Base-by-base conservation (phyloP, 2,888 invertebrate genomes). In the Acanthosepion esculentum region DNA sequence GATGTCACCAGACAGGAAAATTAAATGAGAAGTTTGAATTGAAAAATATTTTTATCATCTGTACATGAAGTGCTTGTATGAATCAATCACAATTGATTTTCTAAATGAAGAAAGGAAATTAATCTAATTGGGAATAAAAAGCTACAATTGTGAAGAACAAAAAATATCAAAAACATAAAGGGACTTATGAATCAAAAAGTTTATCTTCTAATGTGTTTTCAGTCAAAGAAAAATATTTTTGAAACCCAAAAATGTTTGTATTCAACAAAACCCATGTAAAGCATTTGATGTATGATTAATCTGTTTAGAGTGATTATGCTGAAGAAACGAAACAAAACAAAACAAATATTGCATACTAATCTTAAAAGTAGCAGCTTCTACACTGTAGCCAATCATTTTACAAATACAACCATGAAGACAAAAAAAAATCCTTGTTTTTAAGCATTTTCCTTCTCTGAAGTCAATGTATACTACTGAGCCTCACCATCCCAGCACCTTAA, bases 41-140 rank as follows among this genome's bases (percentile, higher is more conserved):
- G n/a, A 3, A 59, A 59, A 59, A 59, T 59, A 59, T 59, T 59
- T 23, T 20, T 59, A 59, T 15, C n/a, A 78, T 78, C 29, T n/a
- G n/a, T 78, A 29, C 78, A 78, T n/a, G n/a, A 78, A 78, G 8
- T 78, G 78, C 12, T 78, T n/a, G 15, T 8, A 10, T n/a, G 78
- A 78, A 78, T 78, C 78, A 78, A 78, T 78, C 78, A n/a, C n/a
- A 64, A 64, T 64, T 64, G 64, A 64, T 64, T 64, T 64, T 26
- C 26, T 64, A 64, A 64, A n/a, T 59, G 59, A 59, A 59, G 59
- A 59, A 59, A n/a, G 78, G 78, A 78, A 78, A 78, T n/a, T 78
- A n/a, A n/a, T n/a, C 78, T 78, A 78, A 78, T 78, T 78, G n/a
- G n/a, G n/a, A 78, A 64, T 64, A 64, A 64, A 12, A 64, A 29